Base-by-base conservation (phyloP, 1,140 invertebrate genomes). In the Hydropsyche tenuis region DNA sequence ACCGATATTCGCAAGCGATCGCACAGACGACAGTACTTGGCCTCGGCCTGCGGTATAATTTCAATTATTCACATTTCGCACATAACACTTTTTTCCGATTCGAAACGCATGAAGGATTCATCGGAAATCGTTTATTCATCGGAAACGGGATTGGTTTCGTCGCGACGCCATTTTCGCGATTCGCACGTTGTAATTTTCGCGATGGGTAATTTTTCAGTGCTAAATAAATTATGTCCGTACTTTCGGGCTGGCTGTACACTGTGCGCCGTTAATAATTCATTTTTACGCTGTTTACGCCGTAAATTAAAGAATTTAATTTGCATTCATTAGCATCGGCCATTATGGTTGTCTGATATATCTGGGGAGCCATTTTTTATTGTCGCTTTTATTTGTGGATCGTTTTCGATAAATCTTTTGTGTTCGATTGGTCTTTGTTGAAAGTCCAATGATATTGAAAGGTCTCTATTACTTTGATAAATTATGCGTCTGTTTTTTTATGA, bases 241-340 rank as follows among this genome's bases (percentile, higher is more conserved):
- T 4, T 48, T 14, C 46, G 46, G 4, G 4, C 30, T 48, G 4
- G 46, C 12, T 14, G 46, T 48, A 14, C 14, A 48, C 18, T 53
- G 48, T 46, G 16, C 16, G 7, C 9, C 48, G 48, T n/a, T 46
- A 4, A 18, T 18, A 18, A 53, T 53, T 53, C 16, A 53, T 53
- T 53, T 53, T 20, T 16, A 53, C 48, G 16, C 14, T 53, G 48
- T 53, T 53, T 53, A 14, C 16, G 16, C 18, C 20, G 20, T 18
- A 18, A 11, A 18, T 53, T 53, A 53, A 18, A 53, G 48, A 53
- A 53, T 53, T 20, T 53, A 48, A 53, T 53, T 53, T 53, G 48
- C 48, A 20, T 53, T 53, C 7, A 53, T 53, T 53, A 53, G 18
- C 16, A 20, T 53, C 30, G 30, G 30, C 30, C 9, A 37, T 37